phyloP scores from a whole-genome alignment of 2,888 invertebrate genomes.

The Dryobotodes eremita region DNA sequence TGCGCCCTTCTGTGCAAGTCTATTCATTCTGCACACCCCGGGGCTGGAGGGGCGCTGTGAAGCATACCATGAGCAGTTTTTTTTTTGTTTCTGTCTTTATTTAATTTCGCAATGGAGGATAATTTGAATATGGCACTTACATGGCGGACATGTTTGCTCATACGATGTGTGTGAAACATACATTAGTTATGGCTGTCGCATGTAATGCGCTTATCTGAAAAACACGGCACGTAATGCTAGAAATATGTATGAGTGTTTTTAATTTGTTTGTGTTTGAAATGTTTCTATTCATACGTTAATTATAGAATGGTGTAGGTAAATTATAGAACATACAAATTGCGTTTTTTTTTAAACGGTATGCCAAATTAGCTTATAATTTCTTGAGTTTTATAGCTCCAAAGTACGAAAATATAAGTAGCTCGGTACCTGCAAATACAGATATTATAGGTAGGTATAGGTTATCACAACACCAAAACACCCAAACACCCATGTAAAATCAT shows the following conservation, averaged over 20 bases:
- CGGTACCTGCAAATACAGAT: background rate
- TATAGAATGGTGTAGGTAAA: conserved; percentile 3
- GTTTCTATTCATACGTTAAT: conserved; percentile 26
- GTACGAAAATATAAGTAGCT: background rate
- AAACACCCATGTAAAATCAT: background rate
- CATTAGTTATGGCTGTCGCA: conserved; percentile 48
- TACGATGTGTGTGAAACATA: conserved; percentile 50
- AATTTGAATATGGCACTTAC: conserved; percentile 88
- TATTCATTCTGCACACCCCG: conserved; percentile 80
- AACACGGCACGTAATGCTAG: conserved; percentile 28
- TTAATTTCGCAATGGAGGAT: conserved; percentile 89
- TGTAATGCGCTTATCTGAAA: conserved; percentile 37
- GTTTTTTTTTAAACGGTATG: background rate
- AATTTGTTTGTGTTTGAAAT: conserved; percentile 29
- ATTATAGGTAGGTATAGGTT: background rate
- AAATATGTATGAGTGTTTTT: conserved; percentile 12
- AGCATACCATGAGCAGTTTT: conserved; percentile 78
- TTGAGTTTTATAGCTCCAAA: background rate
- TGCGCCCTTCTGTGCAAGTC: conserved; percentile 82
- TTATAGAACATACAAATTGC: background rate
- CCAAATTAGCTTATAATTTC: background rate
- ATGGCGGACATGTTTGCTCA: conserved; percentile 84
- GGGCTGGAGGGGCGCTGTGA: conserved; percentile 85
- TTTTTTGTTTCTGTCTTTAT: conserved; percentile 88
- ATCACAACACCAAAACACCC: background rate